These are phyloP conservation scores for Pimpla rufipes DNA, from an alignment of 2,888 invertebrate species.

Conservation along the genomic window DNA sequence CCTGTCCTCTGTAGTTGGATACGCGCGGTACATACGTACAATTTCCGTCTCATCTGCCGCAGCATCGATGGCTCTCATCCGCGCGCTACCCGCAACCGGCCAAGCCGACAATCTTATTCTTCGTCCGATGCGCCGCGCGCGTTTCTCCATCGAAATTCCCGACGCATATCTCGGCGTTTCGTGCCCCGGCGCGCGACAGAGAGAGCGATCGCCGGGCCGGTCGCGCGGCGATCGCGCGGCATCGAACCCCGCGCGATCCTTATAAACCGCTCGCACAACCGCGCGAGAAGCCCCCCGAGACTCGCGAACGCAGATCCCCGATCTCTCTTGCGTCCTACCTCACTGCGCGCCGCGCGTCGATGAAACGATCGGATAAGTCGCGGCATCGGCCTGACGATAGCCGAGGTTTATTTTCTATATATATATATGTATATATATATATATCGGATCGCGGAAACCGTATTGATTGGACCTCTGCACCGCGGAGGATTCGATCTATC, in stretches of 20 bases:
- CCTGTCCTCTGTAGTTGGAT: neutral
- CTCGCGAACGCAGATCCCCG: slow-evolving; percentile 43
- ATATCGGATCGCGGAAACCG: slow-evolving; percentile 53
- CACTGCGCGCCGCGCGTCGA: slow-evolving; percentile 60
- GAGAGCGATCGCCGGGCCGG: neutral
- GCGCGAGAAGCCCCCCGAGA: neutral
- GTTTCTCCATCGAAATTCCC: slow-evolving; percentile 25
- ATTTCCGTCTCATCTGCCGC: slow-evolving; percentile 36
- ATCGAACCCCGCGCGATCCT: slow-evolving; percentile 54
- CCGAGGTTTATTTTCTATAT: slow-evolving; percentile 43
- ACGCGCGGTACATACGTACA: slow-evolving; percentile 15
- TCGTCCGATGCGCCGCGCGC: neutral
- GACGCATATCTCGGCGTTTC: slow-evolving; percentile 38
- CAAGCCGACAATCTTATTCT: slow-evolving; percentile 30
- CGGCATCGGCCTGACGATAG: slow-evolving; percentile 63
- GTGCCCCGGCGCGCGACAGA: slow-evolving; percentile 53
- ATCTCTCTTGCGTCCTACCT: slow-evolving; percentile 58
- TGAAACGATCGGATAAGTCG: slow-evolving; percentile 67
- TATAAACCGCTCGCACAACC: slow-evolving; percentile 36
- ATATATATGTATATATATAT: slow-evolving; percentile 16
- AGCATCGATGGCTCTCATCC: slow-evolving; percentile 1
- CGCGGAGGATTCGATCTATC: slow-evolving; percentile 54
- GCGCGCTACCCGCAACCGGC: neutral
- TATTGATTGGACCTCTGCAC: slow-evolving; percentile 67
- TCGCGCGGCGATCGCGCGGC: slow-evolving; percentile 35